Conservation (phyloP, 2,113 vertebrate genomes). For the Ammospiza nelsoni region DNA sequence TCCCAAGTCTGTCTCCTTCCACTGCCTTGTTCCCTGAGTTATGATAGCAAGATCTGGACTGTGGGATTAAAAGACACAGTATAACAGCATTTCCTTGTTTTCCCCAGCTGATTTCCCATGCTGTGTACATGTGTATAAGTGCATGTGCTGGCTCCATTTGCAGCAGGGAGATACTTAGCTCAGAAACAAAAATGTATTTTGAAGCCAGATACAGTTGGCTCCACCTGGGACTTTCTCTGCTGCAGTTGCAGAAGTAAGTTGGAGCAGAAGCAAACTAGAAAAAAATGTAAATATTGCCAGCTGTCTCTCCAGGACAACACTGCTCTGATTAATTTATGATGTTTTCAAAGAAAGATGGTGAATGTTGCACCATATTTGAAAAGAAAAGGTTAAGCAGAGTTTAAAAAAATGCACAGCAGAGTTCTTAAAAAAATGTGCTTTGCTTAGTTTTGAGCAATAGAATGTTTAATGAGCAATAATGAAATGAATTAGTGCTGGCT, state of each 20-base stretch:
- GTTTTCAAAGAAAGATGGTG: conserved; percentile 30
- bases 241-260: conserved; percentile 30
- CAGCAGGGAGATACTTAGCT: conserved; percentile 29
- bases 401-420: background rate
- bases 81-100: background rate
- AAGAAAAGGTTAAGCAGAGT: conserved; percentile 55
- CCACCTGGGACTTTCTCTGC: conserved; percentile 52
- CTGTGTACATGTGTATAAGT: background rate
- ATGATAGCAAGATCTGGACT: background rate
- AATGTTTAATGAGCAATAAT: conserved; percentile 25
- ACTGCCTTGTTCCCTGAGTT: background rate
- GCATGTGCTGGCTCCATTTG: conserved; percentile 20
- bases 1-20: background rate
- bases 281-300: conserved; percentile 42
- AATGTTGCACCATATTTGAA: conserved; percentile 27
- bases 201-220: conserved; percentile 37
- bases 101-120: background rate
- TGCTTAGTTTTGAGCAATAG: background rate
- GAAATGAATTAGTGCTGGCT: background rate
- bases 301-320: background rate
- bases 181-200: conserved; percentile 33
- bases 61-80: background rate
- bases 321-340: conserved; percentile 62
- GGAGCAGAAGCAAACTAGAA: conserved; percentile 29
- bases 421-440: background rate